A percentile compares a stretch with the other conserved stretches of the same genome.
phyloP scores from a whole-genome alignment of 2,113 vertebrate genomes.

The Sebastes schlegelii region DNA sequence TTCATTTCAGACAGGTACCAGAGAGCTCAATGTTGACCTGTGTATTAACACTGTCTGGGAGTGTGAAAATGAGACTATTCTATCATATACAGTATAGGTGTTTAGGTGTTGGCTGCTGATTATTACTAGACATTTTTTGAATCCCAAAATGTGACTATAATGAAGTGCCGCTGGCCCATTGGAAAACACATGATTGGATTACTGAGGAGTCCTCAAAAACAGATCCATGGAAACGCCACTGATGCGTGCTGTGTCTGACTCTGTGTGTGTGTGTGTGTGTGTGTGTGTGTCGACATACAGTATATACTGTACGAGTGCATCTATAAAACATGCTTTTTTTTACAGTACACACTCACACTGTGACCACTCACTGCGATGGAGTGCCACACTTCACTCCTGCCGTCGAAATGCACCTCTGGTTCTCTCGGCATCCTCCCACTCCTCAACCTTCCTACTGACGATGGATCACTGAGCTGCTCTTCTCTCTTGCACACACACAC shows the following conservation, averaged over 20 bases:
- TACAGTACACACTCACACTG: slow-evolving; percentile 4
- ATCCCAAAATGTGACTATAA: background rate
- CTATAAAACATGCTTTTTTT: slow-evolving; percentile 42
- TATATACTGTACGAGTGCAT: slow-evolving; percentile 22
- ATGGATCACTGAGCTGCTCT: slow-evolving; percentile 34
- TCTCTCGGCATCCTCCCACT: slow-evolving; percentile 38
- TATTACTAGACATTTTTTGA: background rate
- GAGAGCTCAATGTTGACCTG: background rate
- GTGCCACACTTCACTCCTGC: slow-evolving; percentile 39
- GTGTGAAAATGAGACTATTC: background rate
- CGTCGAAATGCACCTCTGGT: slow-evolving; percentile 46
- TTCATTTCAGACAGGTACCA: slow-evolving; percentile 38
- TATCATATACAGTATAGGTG: background rate
- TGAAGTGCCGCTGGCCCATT: slow-evolving; percentile 10
- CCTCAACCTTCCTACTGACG: slow-evolving; percentile 32
- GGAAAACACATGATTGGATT: slow-evolving; percentile 19
- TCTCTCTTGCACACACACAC: background rate
- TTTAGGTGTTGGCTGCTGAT: background rate
- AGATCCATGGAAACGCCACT: slow-evolving; percentile 35
- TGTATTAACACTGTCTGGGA: background rate
- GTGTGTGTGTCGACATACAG: slow-evolving; percentile 2
- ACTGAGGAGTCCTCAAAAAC: slow-evolving; percentile 4
- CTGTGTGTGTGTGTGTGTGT: background rate
- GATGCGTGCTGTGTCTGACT: slow-evolving; percentile 9
- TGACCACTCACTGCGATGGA: slow-evolving; percentile 18